phyloP scores from a whole-genome alignment of 2,888 invertebrate species.

The Spicauda simplicius region DNA sequence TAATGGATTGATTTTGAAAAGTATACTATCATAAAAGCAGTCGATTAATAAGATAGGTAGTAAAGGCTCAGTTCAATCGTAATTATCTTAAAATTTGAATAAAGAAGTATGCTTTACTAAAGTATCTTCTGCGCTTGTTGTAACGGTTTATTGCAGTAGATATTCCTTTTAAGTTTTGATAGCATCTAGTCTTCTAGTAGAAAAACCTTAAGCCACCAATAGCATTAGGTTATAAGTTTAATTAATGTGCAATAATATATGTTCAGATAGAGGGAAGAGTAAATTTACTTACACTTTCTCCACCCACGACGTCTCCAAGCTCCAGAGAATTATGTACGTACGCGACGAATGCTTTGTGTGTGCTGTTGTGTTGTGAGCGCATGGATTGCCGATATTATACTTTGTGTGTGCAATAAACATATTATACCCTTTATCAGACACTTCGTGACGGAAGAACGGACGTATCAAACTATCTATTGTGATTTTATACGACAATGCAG shows the following conservation, averaged over 20 bases:
- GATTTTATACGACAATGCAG: conserved; percentile 37
- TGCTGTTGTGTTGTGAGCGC: conserved; percentile 73
- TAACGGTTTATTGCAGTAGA: not conserved
- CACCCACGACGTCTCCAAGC: conserved; percentile 31
- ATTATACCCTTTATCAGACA: conserved; percentile 22
- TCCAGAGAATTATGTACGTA: conserved; percentile 37
- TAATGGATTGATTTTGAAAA: too few species aligned
- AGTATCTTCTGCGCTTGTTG: too few species aligned
- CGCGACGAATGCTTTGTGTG: conserved; percentile 69
- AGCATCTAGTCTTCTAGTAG: too few species aligned
- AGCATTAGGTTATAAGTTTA: too few species aligned
- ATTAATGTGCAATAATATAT: too few species aligned
- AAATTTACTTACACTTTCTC: conserved; percentile 5
- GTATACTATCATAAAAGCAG: too few species aligned
- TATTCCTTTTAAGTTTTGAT: not conserved
- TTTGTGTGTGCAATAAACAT: conserved; percentile 44
- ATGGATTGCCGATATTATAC: conserved; percentile 47
- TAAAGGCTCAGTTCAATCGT: too few species aligned
- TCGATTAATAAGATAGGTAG: too few species aligned
- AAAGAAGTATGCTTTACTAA: too few species aligned
- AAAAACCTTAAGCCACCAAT: too few species aligned
- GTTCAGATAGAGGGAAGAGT: too few species aligned
- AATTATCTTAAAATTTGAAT: too few species aligned
- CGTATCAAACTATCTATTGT: conserved; percentile 77
- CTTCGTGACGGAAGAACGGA: conserved; percentile 45